Evolutionary conservation across 2,113 vertebrate species (phyloP).

Genomic region (Calidris pygmaea): DNA sequence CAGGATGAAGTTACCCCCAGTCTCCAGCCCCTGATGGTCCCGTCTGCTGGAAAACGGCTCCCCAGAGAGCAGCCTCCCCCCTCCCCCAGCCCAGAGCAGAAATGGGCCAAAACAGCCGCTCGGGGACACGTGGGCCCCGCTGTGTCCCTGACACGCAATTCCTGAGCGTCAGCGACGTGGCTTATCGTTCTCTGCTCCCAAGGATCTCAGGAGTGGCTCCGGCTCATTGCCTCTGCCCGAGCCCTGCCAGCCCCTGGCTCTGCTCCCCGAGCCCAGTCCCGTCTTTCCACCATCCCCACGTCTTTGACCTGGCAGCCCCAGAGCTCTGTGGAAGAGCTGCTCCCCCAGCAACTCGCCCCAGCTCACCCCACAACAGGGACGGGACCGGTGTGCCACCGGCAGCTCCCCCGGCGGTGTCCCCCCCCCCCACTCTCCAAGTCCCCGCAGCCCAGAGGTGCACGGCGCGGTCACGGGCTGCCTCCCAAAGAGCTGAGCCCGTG

Average conservation of each 20-base stretch:
- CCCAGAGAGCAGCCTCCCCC: accelerated
- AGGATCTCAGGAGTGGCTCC: background rate
- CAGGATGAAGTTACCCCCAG: accelerated
- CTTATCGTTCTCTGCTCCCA: background rate
- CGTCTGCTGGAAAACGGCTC: accelerated
- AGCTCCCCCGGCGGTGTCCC: background rate
- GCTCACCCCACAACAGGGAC: background rate
- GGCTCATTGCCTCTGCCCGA: accelerated
- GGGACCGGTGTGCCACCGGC: background rate
- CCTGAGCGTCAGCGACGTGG: background rate
- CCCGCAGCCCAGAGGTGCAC: background rate
- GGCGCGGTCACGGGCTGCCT: accelerated
- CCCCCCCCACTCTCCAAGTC: too few species aligned
- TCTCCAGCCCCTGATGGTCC: accelerated
- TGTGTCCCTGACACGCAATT: accelerated
- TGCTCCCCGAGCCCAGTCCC: background rate
- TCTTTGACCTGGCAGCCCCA: accelerated
- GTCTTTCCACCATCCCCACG: accelerated
- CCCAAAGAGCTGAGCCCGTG: accelerated
- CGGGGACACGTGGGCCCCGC: accelerated
- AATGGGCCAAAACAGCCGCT: accelerated
- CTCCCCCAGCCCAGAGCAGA: background rate
- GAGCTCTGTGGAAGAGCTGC: background rate
- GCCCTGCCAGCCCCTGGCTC: accelerated
- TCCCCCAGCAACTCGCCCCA: accelerated